Percentiles rank a stretch among this genome's conserved stretches.
Evolutionary conservation across 2,888 invertebrate genomes (phyloP).

Genomic region (Cactoblastis cactorum): DNA sequence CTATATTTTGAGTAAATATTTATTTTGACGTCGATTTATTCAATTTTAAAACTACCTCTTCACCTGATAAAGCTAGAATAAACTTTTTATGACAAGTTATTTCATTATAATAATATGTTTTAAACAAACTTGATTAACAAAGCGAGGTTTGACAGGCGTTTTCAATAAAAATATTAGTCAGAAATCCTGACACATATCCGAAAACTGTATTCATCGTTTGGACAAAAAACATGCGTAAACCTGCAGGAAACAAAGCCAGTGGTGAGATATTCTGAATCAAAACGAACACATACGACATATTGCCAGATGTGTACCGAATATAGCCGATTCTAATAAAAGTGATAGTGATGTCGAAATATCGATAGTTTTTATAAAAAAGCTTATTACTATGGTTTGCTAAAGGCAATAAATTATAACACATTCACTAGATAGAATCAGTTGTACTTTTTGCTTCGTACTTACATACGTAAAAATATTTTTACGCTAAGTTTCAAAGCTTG

Average conservation of each 20-base stretch:
- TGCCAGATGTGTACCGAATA: constrained; percentile 13
- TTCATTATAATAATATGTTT: too few species aligned
- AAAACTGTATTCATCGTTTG: background rate
- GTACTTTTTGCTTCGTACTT: too few species aligned
- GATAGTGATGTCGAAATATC: background rate
- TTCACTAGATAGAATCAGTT: too few species aligned
- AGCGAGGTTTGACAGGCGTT: background rate
- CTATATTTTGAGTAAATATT: too few species aligned
- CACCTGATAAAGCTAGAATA: too few species aligned
- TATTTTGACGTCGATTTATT: too few species aligned
- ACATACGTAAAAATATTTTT: too few species aligned
- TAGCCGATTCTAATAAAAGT: background rate
- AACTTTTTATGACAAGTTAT: too few species aligned
- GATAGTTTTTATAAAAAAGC: background rate
- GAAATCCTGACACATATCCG: background rate
- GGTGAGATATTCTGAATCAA: background rate
- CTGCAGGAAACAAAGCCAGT: background rate
- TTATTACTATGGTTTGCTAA: too few species aligned
- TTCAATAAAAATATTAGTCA: background rate
- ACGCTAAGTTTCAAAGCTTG: too few species aligned
- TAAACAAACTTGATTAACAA: background rate
- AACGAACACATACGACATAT: background rate
- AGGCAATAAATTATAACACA: too few species aligned
- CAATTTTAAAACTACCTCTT: too few species aligned
- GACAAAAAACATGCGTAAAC: background rate